Evolutionary conservation across 2,113 vertebrate species (phyloP).

Genomic region (Anseranas semipalmata): DNA sequence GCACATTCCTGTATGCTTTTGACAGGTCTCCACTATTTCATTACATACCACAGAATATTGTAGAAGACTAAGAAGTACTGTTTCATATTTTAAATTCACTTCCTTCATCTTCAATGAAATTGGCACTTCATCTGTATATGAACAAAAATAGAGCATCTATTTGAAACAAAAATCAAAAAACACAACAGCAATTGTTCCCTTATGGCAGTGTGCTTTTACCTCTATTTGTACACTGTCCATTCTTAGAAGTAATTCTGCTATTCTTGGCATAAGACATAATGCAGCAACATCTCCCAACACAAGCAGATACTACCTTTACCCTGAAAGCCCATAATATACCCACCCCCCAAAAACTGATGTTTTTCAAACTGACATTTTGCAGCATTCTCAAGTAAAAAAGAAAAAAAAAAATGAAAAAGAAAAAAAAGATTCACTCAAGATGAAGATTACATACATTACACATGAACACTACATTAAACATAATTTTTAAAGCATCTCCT

Average conservation of each 20-base stretch:
- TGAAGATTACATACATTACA: not conserved
- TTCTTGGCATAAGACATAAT: not conserved
- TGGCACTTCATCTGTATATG: not conserved
- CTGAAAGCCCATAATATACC: not conserved
- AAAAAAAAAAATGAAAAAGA: not conserved
- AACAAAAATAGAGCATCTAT: not conserved
- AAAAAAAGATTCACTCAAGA: not conserved
- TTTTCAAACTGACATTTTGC: not conserved
- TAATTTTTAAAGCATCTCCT: not conserved
- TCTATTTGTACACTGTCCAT: not conserved
- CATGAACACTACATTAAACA: not conserved
- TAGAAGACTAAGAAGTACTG: not conserved
- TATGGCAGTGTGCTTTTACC: not conserved
- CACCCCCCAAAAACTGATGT: not conserved
- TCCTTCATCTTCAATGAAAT: not conserved
- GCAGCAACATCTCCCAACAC: not conserved
- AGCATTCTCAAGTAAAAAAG: not conserved
- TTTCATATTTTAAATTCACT: not conserved
- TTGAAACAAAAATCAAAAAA: not conserved
- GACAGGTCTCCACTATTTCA: not conserved
- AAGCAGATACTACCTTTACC: not conserved
- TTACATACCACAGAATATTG: not conserved
- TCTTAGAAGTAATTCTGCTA: not conserved
- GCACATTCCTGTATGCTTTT: not conserved
- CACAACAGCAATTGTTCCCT: not conserved